Percentiles rank a stretch among this genome's conserved stretches.
phyloP scores from a whole-genome alignment of 2,113 vertebrate genomes.

The Aptenodytes forsteri region DNA sequence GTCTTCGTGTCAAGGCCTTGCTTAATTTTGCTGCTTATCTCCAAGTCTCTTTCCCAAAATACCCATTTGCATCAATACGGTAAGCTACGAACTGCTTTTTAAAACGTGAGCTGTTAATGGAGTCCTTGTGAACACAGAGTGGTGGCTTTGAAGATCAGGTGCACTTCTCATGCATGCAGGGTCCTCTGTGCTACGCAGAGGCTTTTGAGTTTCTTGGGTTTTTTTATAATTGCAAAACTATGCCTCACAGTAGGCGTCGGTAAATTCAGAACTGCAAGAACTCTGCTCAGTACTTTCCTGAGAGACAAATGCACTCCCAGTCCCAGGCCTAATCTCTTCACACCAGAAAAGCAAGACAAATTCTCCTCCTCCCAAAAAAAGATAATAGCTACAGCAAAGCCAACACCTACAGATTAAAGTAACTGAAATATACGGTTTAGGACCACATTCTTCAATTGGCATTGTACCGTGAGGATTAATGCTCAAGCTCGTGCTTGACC shows the following conservation, averaged over 20 bases:
- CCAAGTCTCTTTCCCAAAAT: not conserved
- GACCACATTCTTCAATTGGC: not conserved
- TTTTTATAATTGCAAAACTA: not conserved
- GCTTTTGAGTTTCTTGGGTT: not conserved
- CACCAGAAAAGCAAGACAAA: not conserved
- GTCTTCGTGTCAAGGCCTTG: not conserved
- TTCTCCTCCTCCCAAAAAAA: not conserved
- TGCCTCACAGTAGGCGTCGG: not conserved
- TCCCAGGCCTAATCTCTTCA: not conserved
- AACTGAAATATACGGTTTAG: not conserved
- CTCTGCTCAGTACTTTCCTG: not conserved
- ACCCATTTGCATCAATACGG: not conserved
- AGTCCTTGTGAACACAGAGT: not conserved
- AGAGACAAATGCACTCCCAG: not conserved
- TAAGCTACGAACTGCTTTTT: not conserved
- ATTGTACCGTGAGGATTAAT: not conserved
- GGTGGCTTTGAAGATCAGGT: slow-evolving; percentile 15
- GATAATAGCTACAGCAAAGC: not conserved
- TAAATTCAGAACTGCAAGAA: not conserved
- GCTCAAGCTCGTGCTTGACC: not conserved
- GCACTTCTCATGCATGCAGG: not conserved
- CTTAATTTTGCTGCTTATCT: slow-evolving; percentile 40
- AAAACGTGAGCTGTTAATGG: not conserved
- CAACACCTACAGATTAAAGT: not conserved
- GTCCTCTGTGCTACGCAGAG: not conserved